Evolutionary conservation across 2,888 invertebrate genomes (phyloP).

Genomic region (Cataglyphis livida): DNA sequence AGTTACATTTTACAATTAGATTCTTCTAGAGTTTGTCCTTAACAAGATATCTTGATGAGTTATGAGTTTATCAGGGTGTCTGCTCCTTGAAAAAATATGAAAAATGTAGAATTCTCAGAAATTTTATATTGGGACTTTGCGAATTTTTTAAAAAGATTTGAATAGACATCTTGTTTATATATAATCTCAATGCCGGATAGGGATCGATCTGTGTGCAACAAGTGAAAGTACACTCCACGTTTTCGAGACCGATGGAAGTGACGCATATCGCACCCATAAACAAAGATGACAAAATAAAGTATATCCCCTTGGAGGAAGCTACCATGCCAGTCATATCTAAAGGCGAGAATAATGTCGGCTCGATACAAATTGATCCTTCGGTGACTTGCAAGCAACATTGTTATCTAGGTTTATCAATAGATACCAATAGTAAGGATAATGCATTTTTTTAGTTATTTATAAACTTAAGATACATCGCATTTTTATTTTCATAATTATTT

Average conservation of each 20-base stretch:
- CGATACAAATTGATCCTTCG: slow-evolving; percentile 90
- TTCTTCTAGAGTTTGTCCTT: neutral
- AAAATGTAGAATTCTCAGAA: no score
- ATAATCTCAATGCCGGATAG: slow-evolving; percentile 85
- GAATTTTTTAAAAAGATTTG: no score
- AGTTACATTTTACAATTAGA: slow-evolving; percentile 82
- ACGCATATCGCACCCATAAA: slow-evolving; percentile 88
- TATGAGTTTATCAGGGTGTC: neutral
- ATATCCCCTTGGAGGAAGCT: slow-evolving; percentile 82
- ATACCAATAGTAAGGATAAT: slow-evolving; percentile 87
- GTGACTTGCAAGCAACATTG: slow-evolving; percentile 90
- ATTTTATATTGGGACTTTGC: no score
- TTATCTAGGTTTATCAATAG: slow-evolving; percentile 91
- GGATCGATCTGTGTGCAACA: slow-evolving; percentile 92
- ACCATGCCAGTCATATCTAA: slow-evolving; percentile 82
- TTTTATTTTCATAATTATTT: neutral
- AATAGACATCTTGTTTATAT: neutral
- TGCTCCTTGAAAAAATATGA: no score
- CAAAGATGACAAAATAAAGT: slow-evolving; percentile 82
- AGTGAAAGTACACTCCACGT: slow-evolving; percentile 93
- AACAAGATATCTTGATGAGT: neutral
- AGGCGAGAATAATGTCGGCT: slow-evolving; percentile 86
- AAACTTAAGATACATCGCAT: neutral
- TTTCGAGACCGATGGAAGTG: slow-evolving; percentile 93
- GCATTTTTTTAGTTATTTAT: neutral